Evolutionary conservation across 92 coral and sea anemone genomes (phyloP), one percentile per base, ranked within the genome.

Genomic region (Diadumene lineata): DNA sequence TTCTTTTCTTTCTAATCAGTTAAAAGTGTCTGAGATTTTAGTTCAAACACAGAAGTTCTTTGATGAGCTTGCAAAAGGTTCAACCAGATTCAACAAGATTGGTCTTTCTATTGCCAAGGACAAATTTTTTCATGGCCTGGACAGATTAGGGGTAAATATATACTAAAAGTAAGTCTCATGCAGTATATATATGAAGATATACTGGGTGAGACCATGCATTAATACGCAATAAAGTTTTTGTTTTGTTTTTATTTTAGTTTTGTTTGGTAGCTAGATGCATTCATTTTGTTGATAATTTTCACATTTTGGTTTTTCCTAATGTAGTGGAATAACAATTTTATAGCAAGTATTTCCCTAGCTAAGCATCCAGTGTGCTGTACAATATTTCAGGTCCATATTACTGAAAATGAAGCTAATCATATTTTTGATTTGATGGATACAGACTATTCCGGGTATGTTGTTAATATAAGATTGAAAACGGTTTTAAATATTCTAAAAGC

Each of bases 341-440:
- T n/a, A n/a, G n/a, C n/a, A n/a, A n/a, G n/a, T n/a, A n/a, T n/a
- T n/a, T n/a, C n/a, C n/a, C n/a, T n/a, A n/a, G n/a, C n/a, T n/a
- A n/a, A n/a, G n/a, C n/a, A n/a, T n/a, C n/a, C n/a, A n/a, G n/a
- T n/a, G n/a, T n/a, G n/a, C n/a, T n/a, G n/a, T n/a, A n/a, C n/a
- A n/a, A n/a, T n/a, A 34, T 70, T 30, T 11, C 56, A 96, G 99
- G 90, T 96, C 34, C 87, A 92, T 33, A 84, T 92, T 72, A 57
- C 70, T 22, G 84, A 85, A 61, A 88, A 89, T 43, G 99, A 96
- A 82, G 97, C 99, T 31, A 84, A 89, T 55, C 85, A 82, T 38
- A 92, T 96, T 68, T 96, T 96, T 92, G 91, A 96, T 69, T 86
- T 80, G 74, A 96, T 96, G 70, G 99, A 96, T 74, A 86, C 78